These are phyloP conservation scores for Pardalotus punctatus DNA, from an alignment of 2,113 vertebrate species.

Conservation along the genomic window DNA sequence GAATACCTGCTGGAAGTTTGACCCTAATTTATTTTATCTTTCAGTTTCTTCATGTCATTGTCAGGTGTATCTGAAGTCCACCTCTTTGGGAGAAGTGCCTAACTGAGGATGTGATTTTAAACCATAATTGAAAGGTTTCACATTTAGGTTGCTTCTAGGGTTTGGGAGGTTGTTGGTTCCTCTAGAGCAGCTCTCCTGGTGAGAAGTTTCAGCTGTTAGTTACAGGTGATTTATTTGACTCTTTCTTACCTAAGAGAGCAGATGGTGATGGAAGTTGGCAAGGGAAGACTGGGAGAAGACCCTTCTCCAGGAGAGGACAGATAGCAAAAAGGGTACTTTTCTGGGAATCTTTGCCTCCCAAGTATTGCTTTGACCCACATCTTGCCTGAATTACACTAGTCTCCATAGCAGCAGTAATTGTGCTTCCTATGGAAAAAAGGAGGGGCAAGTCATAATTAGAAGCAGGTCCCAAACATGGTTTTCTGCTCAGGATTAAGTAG, in stretches of 20 bases:
- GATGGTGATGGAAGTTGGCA: neutral
- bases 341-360: neutral
- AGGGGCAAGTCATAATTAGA: conserved; percentile 24
- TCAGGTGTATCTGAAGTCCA: neutral
- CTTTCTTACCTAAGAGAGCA: neutral
- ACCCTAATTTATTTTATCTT: neutral
- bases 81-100: neutral
- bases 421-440: conserved; percentile 37
- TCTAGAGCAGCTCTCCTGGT: neutral
- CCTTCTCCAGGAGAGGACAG: neutral
- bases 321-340: neutral
- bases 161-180: neutral
- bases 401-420: conserved; percentile 51
- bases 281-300: neutral
- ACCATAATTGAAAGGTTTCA: neutral
- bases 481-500: neutral
- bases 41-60: neutral
- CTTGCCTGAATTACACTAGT: conserved; percentile 56
- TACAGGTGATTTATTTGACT: neutral
- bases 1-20: neutral
- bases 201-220: neutral
- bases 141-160: neutral
- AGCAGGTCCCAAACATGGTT: conserved; percentile 1
- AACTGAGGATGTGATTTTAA: neutral
- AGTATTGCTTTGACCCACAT: conserved; percentile 19